Evolutionary conservation across 2,888 invertebrate species (phyloP).

Genomic region (Caprella mutica): DNA sequence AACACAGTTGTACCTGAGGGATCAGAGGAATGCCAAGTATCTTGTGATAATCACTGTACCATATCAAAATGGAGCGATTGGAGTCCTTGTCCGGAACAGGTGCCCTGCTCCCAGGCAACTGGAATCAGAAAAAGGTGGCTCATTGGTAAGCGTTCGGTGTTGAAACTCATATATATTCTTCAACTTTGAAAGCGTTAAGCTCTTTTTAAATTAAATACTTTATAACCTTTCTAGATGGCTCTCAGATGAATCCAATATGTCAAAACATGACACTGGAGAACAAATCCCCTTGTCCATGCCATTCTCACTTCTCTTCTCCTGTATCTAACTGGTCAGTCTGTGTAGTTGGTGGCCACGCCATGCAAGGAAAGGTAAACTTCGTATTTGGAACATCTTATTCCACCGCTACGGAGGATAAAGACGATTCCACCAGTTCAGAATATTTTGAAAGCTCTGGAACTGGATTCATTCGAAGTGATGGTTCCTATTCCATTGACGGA

Average conservation of each 20-base stretch:
- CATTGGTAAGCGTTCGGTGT: slow-evolving; percentile 13
- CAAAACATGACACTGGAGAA: slow-evolving; percentile 9
- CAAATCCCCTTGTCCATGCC: slow-evolving; percentile 16
- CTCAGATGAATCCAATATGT: slow-evolving; percentile 10
- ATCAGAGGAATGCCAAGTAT: slow-evolving; percentile 19
- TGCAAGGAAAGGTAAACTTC: neutral
- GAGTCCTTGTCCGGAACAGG: slow-evolving; percentile 22
- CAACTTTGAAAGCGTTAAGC: too few relatives aligned
- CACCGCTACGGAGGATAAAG: too few relatives aligned
- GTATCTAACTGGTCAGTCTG: slow-evolving; percentile 23
- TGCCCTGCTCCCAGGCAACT: slow-evolving; percentile 12
- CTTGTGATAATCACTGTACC: slow-evolving; percentile 13
- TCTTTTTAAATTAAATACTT: too few relatives aligned
- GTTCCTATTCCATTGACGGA: too few relatives aligned
- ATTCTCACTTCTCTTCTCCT: slow-evolving; percentile 15
- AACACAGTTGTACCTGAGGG: slow-evolving; percentile 25
- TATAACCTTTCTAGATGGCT: slow-evolving; percentile 8
- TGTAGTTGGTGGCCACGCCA: slow-evolving; percentile 8
- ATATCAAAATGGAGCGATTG: slow-evolving; percentile 19
- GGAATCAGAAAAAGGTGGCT: slow-evolving; percentile 14
- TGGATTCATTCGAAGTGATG: too few relatives aligned
- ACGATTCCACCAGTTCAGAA: too few relatives aligned
- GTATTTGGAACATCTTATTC: too few relatives aligned
- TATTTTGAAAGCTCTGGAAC: too few relatives aligned
- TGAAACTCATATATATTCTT: neutral